Evolutionary conservation across 1,140 invertebrate species (phyloP), one percentile per base, ranked within the genome.

Genomic region (Drosophila rhopaloa): DNA sequence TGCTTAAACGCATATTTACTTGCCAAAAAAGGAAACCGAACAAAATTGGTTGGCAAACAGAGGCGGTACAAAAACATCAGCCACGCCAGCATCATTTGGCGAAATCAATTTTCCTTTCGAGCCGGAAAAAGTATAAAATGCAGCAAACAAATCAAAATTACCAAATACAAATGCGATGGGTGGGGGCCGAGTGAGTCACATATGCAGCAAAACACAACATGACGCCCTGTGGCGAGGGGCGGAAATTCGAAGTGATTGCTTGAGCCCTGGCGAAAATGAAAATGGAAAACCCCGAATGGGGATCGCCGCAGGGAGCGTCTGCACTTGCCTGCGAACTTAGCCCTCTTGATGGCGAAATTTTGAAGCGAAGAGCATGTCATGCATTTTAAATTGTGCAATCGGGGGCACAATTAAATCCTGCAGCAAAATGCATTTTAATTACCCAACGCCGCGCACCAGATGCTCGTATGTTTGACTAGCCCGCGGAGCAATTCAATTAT

Each of bases 71-170:
- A 56, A 55, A 81, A 35, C 55, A 66, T 48, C 59, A 53, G 43
- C 55, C 38, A 8, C 41, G 56, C 27, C 46, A 57, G 61, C 80
- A 75, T 83, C 70, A 55, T 71, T 83, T 75, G 57, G 50, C 73
- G 54, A 88, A 86, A 83, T 83, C 83, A 86, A 88, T 83, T 88
- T 68, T 80, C 56, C 67, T 67, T 80, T 50, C 55, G 40, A 37
- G 35, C 46, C 35, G 37, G 14, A 46, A 51, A 65, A 80, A 55
- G 74, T 81, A 54, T 63, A 48, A 66, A 86, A 75, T 77, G 72
- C 76, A 83, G 84, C 72, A 77, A 73, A 89, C 76, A 83, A 89
- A 88, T 86, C 83, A 86, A 77, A 89, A 89, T 89, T 83, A 88
- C 78, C 79, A 82, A 79, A 80, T 57, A 77, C 63, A 71, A 81